Conservation (phyloP, 2,113 vertebrate species). For the Macquaria australasica region DNA sequence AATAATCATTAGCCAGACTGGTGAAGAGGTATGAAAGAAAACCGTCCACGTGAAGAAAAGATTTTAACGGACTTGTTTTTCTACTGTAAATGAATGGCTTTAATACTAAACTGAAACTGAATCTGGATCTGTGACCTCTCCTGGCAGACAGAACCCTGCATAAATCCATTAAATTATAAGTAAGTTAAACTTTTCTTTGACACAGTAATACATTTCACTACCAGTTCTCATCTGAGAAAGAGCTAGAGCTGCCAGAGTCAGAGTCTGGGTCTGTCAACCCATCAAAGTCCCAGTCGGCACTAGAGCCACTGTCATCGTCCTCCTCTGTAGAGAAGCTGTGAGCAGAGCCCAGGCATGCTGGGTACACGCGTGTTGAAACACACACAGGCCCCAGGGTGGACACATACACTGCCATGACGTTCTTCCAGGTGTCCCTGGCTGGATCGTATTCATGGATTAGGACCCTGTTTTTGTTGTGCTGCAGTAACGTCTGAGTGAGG, state of each 20-base stretch:
- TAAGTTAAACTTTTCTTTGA: slow-evolving; percentile 30
- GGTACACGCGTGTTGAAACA: slow-evolving; percentile 89
- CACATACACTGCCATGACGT: slow-evolving; percentile 88
- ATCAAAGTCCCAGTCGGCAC: slow-evolving; percentile 91
- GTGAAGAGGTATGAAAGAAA: neutral
- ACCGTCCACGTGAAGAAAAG: neutral
- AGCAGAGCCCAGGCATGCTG: slow-evolving; percentile 87
- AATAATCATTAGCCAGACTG: neutral
- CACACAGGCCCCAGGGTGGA: slow-evolving; percentile 87
- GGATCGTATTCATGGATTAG: slow-evolving; percentile 90
- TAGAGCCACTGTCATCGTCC: slow-evolving; percentile 91
- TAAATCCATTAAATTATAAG: slow-evolving; percentile 14
- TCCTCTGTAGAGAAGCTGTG: slow-evolving; percentile 91
- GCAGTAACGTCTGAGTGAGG: slow-evolving; percentile 87
- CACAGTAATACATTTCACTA: slow-evolving; percentile 54
- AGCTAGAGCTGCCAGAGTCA: slow-evolving; percentile 90
- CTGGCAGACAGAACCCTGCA: slow-evolving; percentile 27
- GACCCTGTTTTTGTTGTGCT: slow-evolving; percentile 90
- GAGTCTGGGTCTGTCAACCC: slow-evolving; percentile 89
- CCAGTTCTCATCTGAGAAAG: slow-evolving; percentile 90
- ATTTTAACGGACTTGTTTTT: neutral
- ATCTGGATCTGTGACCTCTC: neutral
- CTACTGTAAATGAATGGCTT: neutral
- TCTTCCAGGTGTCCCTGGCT: slow-evolving; percentile 86
- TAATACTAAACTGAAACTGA: slow-evolving; percentile 21